These are phyloP conservation scores for Rousettus madagascariensis DNA, from an alignment of 2,797 vertebrate genomes.

Conservation along the genomic window DNA sequence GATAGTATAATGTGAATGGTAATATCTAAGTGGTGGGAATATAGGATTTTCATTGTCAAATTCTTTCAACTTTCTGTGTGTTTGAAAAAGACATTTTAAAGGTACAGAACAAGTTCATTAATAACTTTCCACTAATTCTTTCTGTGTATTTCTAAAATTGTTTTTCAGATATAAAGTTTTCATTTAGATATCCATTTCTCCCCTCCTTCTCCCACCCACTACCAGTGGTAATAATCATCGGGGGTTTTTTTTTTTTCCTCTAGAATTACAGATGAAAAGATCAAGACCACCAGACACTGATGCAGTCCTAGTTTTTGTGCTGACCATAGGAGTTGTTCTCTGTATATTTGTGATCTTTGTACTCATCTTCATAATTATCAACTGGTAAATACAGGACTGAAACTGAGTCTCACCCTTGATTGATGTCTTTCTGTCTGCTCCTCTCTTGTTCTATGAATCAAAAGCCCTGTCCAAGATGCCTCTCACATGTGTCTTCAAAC, in stretches of 20 bases:
- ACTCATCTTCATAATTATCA: constrained; percentile 77
- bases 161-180: constrained; percentile 43
- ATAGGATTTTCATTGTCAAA: neutral
- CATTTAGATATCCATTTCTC: neutral
- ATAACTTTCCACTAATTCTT: neutral
- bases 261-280: constrained; percentile 65
- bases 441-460: neutral
- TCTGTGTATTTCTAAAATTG: constrained; percentile 21
- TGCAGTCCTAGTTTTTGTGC: constrained; percentile 71
- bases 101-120: neutral
- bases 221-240: neutral
- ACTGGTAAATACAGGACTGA: constrained; percentile 74
- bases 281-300: constrained; percentile 36
- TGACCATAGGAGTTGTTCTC: constrained; percentile 73
- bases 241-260: constrained; percentile 33
- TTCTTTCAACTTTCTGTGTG: neutral
- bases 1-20: neutral
- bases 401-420: neutral
- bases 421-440: neutral
- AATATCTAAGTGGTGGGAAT: neutral
- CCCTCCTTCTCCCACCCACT: too few species aligned
- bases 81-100: constrained; percentile 37
- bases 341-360: constrained; percentile 72
- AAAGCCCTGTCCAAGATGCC: neutral
- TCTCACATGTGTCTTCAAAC: neutral